These are phyloP conservation scores for Corynorhinus townsendii DNA, from an alignment of 2,113 vertebrate genomes.

Conservation along the genomic window DNA sequence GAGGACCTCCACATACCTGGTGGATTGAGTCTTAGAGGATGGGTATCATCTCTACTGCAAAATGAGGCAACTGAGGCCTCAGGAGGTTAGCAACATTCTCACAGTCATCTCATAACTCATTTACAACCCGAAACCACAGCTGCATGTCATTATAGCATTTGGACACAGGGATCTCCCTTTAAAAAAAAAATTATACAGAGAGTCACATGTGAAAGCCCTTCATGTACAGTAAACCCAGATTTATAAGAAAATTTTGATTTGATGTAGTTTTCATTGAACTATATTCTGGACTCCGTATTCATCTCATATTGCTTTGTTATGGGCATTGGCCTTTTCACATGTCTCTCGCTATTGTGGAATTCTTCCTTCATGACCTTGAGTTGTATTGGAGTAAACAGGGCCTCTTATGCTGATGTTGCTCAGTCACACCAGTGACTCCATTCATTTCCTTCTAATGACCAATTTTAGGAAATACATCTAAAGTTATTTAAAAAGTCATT, in stretches of 20 bases:
- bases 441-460: not conserved
- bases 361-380: not conserved
- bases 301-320: not conserved
- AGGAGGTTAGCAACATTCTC: not conserved
- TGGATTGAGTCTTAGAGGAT: not conserved
- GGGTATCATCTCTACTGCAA: not conserved
- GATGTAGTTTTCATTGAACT: not conserved
- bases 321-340: not conserved
- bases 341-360: not conserved
- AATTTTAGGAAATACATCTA: not conserved
- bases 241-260: constrained; percentile 19
- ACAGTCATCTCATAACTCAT: not conserved
- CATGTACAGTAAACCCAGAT: not conserved
- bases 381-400: not conserved
- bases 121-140: not conserved
- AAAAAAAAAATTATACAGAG: not conserved
- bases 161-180: not conserved
- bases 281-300: not conserved
- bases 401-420: not conserved
- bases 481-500: not conserved
- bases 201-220: not conserved
- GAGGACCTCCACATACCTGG: not conserved
- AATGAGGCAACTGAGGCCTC: not conserved
- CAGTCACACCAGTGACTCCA: not conserved
- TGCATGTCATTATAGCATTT: not conserved